A percentile compares a stretch with the other conserved stretches of the same genome.
Evolutionary conservation across 2,888 invertebrate species (phyloP).

Genomic region (Sycophila texana): DNA sequence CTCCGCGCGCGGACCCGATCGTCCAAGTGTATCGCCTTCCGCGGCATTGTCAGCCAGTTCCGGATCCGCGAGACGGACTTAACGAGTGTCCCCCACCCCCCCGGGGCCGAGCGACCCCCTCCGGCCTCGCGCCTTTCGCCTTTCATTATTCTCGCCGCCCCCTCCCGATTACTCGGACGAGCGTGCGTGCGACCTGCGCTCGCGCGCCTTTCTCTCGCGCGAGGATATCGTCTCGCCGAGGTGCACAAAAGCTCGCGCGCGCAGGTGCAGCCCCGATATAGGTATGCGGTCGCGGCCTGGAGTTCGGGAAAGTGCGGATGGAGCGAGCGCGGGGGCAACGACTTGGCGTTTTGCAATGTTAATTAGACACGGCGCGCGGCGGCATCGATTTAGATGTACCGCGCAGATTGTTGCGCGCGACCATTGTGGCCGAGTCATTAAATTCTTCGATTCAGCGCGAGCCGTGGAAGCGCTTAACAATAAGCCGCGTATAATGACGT

Average conservation of each 20-base stretch:
- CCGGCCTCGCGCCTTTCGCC: not conserved
- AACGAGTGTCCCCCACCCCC: slow-evolving; percentile 8
- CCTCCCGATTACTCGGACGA: not conserved
- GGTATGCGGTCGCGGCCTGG: no score
- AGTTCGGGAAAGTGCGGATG: no score
- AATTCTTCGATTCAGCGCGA: no score
- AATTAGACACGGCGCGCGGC: not conserved
- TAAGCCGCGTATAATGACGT: no score
- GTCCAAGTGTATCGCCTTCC: slow-evolving; percentile 76
- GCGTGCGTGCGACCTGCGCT: not conserved
- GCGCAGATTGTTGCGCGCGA: no score
- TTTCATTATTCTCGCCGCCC: not conserved
- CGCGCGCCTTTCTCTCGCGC: not conserved
- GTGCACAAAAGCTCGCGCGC: not conserved
- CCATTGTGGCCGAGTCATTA: no score
- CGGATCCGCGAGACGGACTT: slow-evolving; percentile 50
- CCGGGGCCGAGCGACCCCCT: not conserved
- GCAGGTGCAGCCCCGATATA: no score
- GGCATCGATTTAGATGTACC: no score
- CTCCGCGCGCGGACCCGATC: slow-evolving; percentile 58
- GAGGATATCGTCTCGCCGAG: not conserved
- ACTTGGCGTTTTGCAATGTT: not conserved
- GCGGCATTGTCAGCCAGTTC: slow-evolving; percentile 69
- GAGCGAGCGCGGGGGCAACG: no score
- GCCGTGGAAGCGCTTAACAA: no score